Evolutionary conservation across 2,797 vertebrate genomes (phyloP), one percentile per base, ranked within the genome.

Genomic region (Gymnodraco acuticeps): DNA sequence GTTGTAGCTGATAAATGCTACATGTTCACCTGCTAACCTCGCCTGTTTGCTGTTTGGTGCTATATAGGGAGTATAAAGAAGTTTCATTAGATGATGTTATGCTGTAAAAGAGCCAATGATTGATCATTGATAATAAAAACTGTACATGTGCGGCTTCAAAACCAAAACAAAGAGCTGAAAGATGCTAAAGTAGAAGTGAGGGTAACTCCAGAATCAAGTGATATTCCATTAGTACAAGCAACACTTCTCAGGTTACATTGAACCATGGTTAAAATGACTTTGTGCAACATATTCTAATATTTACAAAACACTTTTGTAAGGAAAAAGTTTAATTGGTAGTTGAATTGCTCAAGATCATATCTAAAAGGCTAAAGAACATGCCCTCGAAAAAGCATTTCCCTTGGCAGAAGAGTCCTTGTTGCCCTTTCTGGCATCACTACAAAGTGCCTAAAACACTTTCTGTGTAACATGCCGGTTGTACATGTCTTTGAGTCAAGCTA

Each of bases 311-410:
- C 31, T 2, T 5, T 58, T 41, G 17, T 56, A 43, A 58, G 16
- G 8, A n/a, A 14, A 20, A 60, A 15, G 16, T 43, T 5, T 13
- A 53, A 50, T 31, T 42, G 27, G 27, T 27, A 3, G 19, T 3
- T 19, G 42, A 55, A 23, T 33, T 20, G 52, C n/a, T 43, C 3
- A 50, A 58, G 3, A 7, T 48, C 38, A 58, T 3, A 7, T 48
- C 38, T 59, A 41, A 17, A 12, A 54, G 33, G 55, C 17, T 61
- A 58, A 65, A 77, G 60, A 59, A 53, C 60, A 47, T n/a, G 41
- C 15, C 53, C 23, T 19, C 50, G 38, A 59, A 53, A 23, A 59
- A 23, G 10, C 74, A 46, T 48, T 15, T 48, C 48, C 27, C 7
- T 1, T 5, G 1, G 3, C 12, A 19, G 4, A 15, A 19, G 51